phyloP scores from a whole-genome alignment of 2,888 invertebrate species.

The Leptopilina drosophilae region DNA sequence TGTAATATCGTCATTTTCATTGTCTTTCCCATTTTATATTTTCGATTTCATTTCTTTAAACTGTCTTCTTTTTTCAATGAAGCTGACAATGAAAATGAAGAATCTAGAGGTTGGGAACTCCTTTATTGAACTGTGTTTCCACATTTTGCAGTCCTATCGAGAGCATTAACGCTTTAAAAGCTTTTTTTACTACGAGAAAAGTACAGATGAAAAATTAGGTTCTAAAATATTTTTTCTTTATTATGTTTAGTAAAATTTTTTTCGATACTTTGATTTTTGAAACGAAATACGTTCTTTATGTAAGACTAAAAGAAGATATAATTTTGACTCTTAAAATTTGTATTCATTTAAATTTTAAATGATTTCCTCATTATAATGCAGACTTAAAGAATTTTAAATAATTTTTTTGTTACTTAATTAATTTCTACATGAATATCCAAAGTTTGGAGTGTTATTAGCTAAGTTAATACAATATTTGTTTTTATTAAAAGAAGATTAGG shows the following conservation, averaged over 20 bases:
- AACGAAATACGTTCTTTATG: too few species aligned
- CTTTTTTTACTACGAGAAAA: too few species aligned
- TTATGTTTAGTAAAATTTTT: too few species aligned
- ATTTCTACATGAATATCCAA: neutral
- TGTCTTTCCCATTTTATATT: neutral
- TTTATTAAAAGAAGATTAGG: too few species aligned
- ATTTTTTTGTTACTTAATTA: conserved; percentile 1
- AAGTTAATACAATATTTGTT: too few species aligned
- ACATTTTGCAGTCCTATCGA: too few species aligned
- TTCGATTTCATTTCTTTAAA: neutral
- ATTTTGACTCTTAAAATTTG: neutral
- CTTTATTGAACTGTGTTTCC: conserved; percentile 10
- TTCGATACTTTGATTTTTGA: too few species aligned
- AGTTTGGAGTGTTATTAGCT: too few species aligned
- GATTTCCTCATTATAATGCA: neutral
- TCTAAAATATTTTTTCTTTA: too few species aligned
- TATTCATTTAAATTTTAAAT: conserved; percentile 31
- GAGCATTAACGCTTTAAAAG: conserved; percentile 20
- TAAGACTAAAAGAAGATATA: neutral
- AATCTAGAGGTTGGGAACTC: neutral
- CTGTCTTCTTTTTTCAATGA: neutral
- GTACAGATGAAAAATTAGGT: too few species aligned
- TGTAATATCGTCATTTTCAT: conserved; percentile 24
- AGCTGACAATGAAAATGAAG: too few species aligned
- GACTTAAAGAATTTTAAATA: too few species aligned